Evolutionary conservation across 1,140 invertebrate species (phyloP).

Genomic region (Hylyphantes graminicola): DNA sequence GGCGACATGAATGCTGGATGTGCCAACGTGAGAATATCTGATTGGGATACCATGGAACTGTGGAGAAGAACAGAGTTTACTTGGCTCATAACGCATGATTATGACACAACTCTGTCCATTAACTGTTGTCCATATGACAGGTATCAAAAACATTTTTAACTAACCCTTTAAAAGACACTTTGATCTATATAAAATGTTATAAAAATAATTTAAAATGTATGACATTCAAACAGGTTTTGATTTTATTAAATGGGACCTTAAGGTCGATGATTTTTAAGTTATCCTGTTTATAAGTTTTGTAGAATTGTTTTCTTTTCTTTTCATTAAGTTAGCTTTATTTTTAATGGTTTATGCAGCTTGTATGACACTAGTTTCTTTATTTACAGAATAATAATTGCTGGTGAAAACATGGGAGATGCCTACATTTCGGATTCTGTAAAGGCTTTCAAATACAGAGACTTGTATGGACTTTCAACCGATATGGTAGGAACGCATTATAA

Average conservation of each 20-base stretch:
- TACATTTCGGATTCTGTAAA: constrained; percentile 7
- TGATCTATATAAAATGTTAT: neutral
- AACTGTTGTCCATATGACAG: constrained; percentile 56
- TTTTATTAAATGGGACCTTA: no score
- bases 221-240: no score
- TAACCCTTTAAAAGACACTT: neutral
- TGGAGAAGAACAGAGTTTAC: constrained; percentile 52
- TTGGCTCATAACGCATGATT: constrained; percentile 49
- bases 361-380: neutral
- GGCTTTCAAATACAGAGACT: constrained; percentile 26
- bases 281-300: no score
- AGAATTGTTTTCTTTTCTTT: no score
- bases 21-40: constrained; percentile 42
- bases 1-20: constrained; percentile 56
- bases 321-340: neutral
- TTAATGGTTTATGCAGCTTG: neutral
- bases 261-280: no score
- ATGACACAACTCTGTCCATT: constrained; percentile 29
- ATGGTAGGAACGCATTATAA: constrained; percentile 5
- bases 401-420: constrained; percentile 28
- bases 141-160: neutral
- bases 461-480: constrained; percentile 29
- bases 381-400: constrained; percentile 36
- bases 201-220: neutral
- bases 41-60: constrained; percentile 43